Evolutionary conservation across 2,797 vertebrate species (phyloP), one percentile per base, ranked within the genome.

Genomic region (Gallinago solitaria): DNA sequence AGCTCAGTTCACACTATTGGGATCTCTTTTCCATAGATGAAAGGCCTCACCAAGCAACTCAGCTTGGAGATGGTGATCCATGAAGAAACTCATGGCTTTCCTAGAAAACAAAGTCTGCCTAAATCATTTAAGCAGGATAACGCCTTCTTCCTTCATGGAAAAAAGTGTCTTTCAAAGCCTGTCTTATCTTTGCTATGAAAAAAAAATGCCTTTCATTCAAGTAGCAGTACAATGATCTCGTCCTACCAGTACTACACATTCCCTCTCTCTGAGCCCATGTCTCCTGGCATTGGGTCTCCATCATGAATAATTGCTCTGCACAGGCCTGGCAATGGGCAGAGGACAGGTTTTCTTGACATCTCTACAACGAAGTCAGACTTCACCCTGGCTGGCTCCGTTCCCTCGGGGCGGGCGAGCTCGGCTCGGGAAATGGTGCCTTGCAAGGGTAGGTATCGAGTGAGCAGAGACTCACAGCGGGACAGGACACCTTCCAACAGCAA

Each of bases 51-150:
- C 59, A 89, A 63, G 75, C 87, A 77, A 1, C 93, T 79, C 82
- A 16, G 51, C 54, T n/a, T 51, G 64, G 60, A 74, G 78, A 95
- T 89, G 95, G 85, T 53, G 81, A 35, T 89, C 81, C 90, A 59
- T 57, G 86, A 84, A 89, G 92, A 89, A 50, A 57, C 70, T 76
- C 90, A 25, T 3, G 54, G 83, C 63, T 89, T 87, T 90, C 94
- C 90, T 88, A 86, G 87, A 93, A 97, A 97, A 95, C 83, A 32
- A 90, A 94, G 54, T 94, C 93, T 93, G 94, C 71, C 91, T 88
- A 91, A 96, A 88, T 86, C 83, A 90, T 93, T 91, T 95, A 6
- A 80, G 57, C 76, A 78, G 91, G 91, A 95, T 43, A 94, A 91
- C 19, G 16, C 74, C 80, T 91, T 79, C 93, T 92, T 96, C 94